Evolutionary conservation across 1,140 invertebrate species (phyloP).

Genomic region (Trialeurodes vaporariorum): DNA sequence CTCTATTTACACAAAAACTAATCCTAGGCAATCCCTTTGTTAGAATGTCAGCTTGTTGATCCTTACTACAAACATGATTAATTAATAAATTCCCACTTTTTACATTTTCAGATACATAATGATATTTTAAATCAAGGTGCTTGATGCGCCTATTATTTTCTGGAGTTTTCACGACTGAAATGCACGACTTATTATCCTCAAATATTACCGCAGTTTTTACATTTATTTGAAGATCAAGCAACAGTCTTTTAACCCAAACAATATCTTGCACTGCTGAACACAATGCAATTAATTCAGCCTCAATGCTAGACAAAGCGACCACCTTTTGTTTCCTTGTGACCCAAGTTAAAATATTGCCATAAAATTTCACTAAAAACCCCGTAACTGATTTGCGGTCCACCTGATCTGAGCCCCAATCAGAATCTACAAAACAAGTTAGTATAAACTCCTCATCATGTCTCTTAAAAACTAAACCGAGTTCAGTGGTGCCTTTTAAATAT

Average conservation of each 20-base stretch:
- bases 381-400: conserved; percentile 25
- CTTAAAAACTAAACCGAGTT: conserved; percentile 16
- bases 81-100: conserved; percentile 10
- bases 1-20: conserved; percentile 11
- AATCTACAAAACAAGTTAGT: conserved; percentile 18
- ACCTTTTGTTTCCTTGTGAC: conserved; percentile 22
- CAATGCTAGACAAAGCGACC: conserved; percentile 22
- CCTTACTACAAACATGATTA: conserved; percentile 9
- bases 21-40: conserved; percentile 12
- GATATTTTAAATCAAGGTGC: conserved; percentile 19
- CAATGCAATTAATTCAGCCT: conserved; percentile 25
- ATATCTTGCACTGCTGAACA: not conserved
- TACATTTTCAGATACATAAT: conserved; percentile 16
- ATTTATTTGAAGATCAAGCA: not conserved
- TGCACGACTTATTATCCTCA: not conserved
- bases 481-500: conserved; percentile 24
- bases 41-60: conserved; percentile 19
- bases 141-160: conserved; percentile 10
- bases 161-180: not conserved
- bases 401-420: conserved; percentile 21
- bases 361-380: conserved; percentile 21
- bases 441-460: conserved; percentile 5
- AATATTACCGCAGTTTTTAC: not conserved
- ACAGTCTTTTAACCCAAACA: not conserved
- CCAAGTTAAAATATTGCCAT: conserved; percentile 22